These are phyloP conservation scores for Sinopyrophorus schimmeli DNA, from an alignment of 2,888 invertebrate species.

Conservation along the genomic window DNA sequence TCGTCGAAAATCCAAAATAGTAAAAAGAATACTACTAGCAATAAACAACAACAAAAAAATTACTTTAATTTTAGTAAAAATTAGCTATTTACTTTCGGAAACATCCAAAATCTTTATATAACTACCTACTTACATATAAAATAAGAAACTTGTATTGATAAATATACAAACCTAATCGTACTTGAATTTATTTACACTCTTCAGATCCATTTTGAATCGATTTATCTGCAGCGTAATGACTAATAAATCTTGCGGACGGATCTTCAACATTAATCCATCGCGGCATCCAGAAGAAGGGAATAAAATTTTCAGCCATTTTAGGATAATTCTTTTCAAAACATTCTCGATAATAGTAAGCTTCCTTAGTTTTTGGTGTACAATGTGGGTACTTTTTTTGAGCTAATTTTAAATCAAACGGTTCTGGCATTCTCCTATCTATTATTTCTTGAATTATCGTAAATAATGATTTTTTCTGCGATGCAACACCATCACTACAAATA, in stretches of 20 bases:
- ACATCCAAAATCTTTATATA: too few relatives aligned
- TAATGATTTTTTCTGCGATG: constrained; percentile 71
- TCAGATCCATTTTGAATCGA: too few relatives aligned
- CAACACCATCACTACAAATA: constrained; percentile 69
- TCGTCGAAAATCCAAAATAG: too few relatives aligned
- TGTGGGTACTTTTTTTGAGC: constrained; percentile 64
- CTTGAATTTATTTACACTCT: too few relatives aligned
- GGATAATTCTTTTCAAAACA: constrained; percentile 69
- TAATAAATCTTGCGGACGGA: constrained; percentile 76
- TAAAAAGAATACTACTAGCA: too few relatives aligned
- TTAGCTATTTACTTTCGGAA: too few relatives aligned
- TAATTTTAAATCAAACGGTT: constrained; percentile 59
- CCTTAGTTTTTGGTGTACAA: constrained; percentile 74
- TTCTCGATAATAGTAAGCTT: constrained; percentile 75
- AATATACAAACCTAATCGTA: too few relatives aligned
- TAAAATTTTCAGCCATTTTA: constrained; percentile 62
- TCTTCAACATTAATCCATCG: constrained; percentile 72
- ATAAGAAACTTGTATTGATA: too few relatives aligned
- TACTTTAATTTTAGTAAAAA: too few relatives aligned
- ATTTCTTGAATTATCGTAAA: constrained; percentile 71
- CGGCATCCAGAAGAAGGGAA: constrained; percentile 81
- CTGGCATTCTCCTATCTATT: constrained; percentile 66
- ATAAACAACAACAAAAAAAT: too few relatives aligned
- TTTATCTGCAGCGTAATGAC: constrained; percentile 66
- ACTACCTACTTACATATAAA: too few relatives aligned